These are phyloP conservation scores for Bursaphelenchus mucronatus DNA, from an alignment of 1,140 invertebrate genomes.

Conservation along the genomic window DNA sequence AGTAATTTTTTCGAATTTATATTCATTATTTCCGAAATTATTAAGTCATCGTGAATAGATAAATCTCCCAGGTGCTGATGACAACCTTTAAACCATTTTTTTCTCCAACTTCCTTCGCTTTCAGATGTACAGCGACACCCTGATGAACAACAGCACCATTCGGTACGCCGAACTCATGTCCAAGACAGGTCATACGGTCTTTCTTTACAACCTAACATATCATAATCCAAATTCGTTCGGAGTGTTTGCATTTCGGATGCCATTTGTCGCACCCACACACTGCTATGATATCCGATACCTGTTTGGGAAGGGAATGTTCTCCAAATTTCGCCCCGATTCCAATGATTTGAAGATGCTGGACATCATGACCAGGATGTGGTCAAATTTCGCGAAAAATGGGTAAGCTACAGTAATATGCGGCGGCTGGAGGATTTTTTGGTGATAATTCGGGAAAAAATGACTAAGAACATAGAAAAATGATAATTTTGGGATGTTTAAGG, in stretches of 20 bases:
- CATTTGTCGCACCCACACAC: constrained; percentile 40
- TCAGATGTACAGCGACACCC: constrained; percentile 41
- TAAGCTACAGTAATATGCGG: constrained; percentile 19
- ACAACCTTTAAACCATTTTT: background rate
- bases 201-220: constrained; percentile 42
- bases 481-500: too few relatives aligned
- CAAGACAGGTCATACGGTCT: constrained; percentile 25
- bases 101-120: constrained; percentile 16
- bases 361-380: constrained; percentile 37
- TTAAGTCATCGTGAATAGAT: too few relatives aligned
- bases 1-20: too few relatives aligned
- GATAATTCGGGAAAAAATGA: background rate
- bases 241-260: constrained; percentile 41
- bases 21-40: too few relatives aligned
- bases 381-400: constrained; percentile 45
- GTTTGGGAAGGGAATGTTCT: constrained; percentile 32
- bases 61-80: too few relatives aligned
- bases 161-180: constrained; percentile 37
- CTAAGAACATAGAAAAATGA: too few relatives aligned
- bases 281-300: constrained; percentile 40
- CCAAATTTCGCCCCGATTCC: constrained; percentile 45
- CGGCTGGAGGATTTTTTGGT: constrained; percentile 1
- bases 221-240: constrained; percentile 41
- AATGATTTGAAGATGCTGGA: constrained; percentile 37
- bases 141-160: constrained; percentile 47